Conservation (phyloP, 2,113 vertebrate genomes). For the Callipepla californica region DNA sequence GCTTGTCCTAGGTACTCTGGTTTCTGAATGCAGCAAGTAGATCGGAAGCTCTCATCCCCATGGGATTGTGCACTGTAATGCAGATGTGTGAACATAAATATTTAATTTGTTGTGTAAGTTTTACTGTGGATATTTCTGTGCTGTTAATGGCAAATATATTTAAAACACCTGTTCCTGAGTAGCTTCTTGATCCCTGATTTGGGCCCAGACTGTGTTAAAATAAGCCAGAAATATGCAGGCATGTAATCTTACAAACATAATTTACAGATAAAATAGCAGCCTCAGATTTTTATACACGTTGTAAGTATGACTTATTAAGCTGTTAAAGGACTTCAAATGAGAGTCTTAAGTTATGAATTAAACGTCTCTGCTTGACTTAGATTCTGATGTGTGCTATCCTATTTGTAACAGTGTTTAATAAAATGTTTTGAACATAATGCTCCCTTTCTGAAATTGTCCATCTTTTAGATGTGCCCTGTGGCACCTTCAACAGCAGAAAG, state of each 20-base stretch:
- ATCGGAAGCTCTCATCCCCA: conserved; percentile 60
- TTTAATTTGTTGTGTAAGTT: conserved; percentile 6
- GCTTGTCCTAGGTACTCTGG: neutral
- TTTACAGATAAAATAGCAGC: neutral
- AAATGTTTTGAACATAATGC: neutral
- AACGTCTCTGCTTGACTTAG: neutral
- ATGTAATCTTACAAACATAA: neutral
- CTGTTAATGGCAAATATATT: neutral
- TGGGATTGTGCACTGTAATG: conserved; percentile 66
- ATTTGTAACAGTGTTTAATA: conserved; percentile 41
- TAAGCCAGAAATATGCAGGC: neutral
- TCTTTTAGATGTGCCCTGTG: neutral
- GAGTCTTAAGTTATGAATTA: conserved; percentile 43
- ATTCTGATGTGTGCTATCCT: neutral
- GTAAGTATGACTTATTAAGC: neutral
- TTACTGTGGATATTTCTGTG: conserved; percentile 15
- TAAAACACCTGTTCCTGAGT: neutral
- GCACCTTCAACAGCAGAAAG: neutral
- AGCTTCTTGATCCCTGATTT: neutral
- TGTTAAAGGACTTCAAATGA: neutral
- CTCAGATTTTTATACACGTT: neutral
- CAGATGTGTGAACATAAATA: neutral
- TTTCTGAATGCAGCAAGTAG: conserved; percentile 24
- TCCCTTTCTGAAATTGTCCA: neutral
- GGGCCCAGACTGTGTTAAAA: neutral